phyloP scores from a whole-genome alignment of 2,797 vertebrate species.

The Simalia tracyae region DNA sequence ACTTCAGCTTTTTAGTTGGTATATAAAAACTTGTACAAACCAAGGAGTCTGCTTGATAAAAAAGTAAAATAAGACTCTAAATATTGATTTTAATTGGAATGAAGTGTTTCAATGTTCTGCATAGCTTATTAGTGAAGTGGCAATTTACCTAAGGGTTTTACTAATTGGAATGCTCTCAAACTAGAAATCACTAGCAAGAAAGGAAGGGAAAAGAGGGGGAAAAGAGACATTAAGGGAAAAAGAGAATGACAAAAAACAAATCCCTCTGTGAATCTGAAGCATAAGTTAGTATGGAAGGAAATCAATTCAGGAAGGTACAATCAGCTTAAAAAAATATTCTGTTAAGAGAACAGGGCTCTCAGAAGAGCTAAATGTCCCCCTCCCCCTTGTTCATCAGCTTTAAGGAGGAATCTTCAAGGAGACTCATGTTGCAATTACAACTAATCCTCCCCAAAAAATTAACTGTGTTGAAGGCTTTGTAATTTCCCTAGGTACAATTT shows the following conservation, averaged over 20 bases:
- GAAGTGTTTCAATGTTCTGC: constrained; percentile 89
- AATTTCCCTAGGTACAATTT: constrained; percentile 99
- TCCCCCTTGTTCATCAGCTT: constrained; percentile 79
- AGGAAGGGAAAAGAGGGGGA: constrained; percentile 50
- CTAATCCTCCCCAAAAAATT: constrained; percentile 87
- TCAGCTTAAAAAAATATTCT: constrained; percentile 73
- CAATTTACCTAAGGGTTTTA: constrained; percentile 83
- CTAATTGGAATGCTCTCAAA: constrained; percentile 84
- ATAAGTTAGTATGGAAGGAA: constrained; percentile 69
- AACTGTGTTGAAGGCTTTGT: constrained; percentile 99
- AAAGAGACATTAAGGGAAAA: constrained; percentile 38
- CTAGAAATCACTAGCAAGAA: constrained; percentile 72
- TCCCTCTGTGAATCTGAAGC: constrained; percentile 72
- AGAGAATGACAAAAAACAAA: constrained; percentile 64
- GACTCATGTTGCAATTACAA: constrained; percentile 91
- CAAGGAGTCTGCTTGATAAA: constrained; percentile 74
- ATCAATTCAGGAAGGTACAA: constrained; percentile 71
- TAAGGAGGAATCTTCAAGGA: constrained; percentile 82
- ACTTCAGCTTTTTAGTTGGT: constrained; percentile 60
- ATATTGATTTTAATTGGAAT: constrained; percentile 88
- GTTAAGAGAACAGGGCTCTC: constrained; percentile 70
- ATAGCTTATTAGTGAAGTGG: constrained; percentile 85
- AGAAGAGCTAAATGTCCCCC: constrained; percentile 73
- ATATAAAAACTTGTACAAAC: constrained; percentile 67
- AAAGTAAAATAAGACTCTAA: constrained; percentile 66